Conservation (phyloP, 2,888 invertebrate genomes). For the Hypolimnas misippus region DNA sequence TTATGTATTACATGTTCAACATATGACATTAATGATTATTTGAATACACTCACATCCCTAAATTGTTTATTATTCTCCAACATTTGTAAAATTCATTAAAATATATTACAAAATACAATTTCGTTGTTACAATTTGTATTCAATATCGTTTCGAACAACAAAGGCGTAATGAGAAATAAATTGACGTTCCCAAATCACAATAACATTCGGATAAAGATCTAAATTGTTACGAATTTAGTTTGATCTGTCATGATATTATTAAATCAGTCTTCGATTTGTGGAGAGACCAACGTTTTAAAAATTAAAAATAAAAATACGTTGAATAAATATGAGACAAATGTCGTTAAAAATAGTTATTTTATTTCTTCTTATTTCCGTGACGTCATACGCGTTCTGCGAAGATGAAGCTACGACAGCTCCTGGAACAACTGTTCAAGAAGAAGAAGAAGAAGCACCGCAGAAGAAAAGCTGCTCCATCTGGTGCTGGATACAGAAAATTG, state of each 20-base stretch:
- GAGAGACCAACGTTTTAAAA: conserved; percentile 1
- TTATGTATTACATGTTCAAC: too few relatives aligned
- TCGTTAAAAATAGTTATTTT: conserved; percentile 49
- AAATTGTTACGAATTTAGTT: conserved; percentile 18
- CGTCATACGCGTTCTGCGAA: conserved; percentile 60
- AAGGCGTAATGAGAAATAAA: conserved; percentile 36
- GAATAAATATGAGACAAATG: conserved; percentile 9
- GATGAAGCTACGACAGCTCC: conserved; percentile 65
- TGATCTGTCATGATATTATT: conserved; percentile 15
- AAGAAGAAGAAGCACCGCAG: conserved; percentile 69
- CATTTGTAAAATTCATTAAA: neutral
- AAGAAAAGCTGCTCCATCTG: conserved; percentile 77
- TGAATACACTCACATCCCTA: too few relatives aligned
- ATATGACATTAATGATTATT: too few relatives aligned
- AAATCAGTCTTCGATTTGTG: conserved; percentile 11
- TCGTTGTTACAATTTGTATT: neutral
- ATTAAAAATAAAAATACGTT: conserved; percentile 18
- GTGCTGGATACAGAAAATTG: conserved; percentile 82
- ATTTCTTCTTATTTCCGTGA: conserved; percentile 51
- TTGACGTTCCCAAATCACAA: conserved; percentile 26
- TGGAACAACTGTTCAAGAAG: conserved; percentile 60
- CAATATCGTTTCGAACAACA: conserved; percentile 16
- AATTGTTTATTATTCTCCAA: too few relatives aligned
- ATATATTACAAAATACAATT: neutral
- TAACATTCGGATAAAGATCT: conserved; percentile 25